Evolutionary conservation across 2,113 vertebrate species (phyloP).

Genomic region (Eretmochelys imbricata): DNA sequence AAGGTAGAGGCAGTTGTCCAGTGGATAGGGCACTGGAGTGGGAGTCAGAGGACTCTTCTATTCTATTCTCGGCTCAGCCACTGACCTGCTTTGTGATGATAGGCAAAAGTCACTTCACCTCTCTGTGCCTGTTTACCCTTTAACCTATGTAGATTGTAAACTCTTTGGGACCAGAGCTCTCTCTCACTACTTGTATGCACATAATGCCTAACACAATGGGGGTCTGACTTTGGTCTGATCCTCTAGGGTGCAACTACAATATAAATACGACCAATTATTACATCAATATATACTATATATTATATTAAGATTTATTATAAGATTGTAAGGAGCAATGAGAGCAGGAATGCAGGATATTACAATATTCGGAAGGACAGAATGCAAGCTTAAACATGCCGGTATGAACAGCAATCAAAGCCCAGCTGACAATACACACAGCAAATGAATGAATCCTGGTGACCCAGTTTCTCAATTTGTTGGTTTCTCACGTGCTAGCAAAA

Average conservation of each 20-base stretch:
- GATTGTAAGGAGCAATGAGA: background rate
- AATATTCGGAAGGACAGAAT: background rate
- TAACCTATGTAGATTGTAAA: background rate
- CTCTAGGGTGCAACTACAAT: background rate
- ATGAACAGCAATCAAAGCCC: conserved; percentile 56
- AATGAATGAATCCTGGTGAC: conserved; percentile 58
- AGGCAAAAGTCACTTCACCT: fast-evolving
- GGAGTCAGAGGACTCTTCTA: background rate
- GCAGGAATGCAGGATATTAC: background rate
- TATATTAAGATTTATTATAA: background rate
- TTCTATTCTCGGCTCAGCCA: background rate
- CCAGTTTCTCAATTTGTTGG: conserved; percentile 56
- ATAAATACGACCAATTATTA: background rate
- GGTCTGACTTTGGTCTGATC: background rate
- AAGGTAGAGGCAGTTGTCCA: background rate
- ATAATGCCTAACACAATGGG: background rate
- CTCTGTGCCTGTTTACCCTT: background rate
- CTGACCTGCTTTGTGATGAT: fast-evolving
- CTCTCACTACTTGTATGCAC: background rate
- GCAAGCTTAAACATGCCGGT: conserved; percentile 12
- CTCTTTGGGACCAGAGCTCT: background rate
- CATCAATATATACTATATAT: background rate
- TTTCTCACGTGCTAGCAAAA: background rate
- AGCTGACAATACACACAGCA: conserved; percentile 21
- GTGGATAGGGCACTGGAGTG: background rate